Base-by-base conservation (phyloP, 2,888 invertebrate species). In the Frankliniella fusca region DNA sequence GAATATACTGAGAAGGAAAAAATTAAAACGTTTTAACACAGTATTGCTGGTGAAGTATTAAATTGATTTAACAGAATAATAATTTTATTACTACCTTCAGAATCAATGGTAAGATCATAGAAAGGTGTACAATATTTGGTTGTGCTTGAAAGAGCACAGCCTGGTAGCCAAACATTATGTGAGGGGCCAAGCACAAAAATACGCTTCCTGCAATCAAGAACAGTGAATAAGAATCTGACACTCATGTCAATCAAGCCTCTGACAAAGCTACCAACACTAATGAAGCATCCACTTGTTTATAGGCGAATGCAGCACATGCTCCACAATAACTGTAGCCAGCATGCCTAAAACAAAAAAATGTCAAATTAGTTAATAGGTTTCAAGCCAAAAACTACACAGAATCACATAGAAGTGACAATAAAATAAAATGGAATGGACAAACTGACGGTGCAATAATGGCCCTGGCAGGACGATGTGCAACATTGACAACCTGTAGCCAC, bases 301-400 rank as follows among this genome's bases (percentile, higher is more conserved):
- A 99, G 18, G 98, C 98, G 89, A 93, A 95, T 0, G 96, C 98
- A 83, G 95, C 96, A 89, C 97, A 97, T 20, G 95, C 94, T 81
- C 98, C 99, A 89, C 98, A 98, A 87, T 98, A 99, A 23, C 94
- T 94, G 87, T 98, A 99, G 0, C 98, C 98, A 50, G 98, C 98
- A 90, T 99, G 98, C 12, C 70, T 76, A 12, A 23, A 76, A 11
- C 27, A 23, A 27, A 10, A 2, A 76, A 70, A 76, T 70, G 81
- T 82, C 81, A 84, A 23, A 81, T 81, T 81, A 48, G 28, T n/a
- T 61, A 12, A 18, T 54, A 76, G 54, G 48, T 38, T 0, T n/a
- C 23, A 49, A 49, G 54, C 80, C 80, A 81, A 82, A 83, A 20
- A 61, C 76, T 48, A 50, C n/a, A 79, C 5, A 18, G 65, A 83